Evolutionary conservation across 2,797 vertebrate genomes (phyloP), one percentile per base, ranked within the genome.

Genomic region (Falco peregrinus): DNA sequence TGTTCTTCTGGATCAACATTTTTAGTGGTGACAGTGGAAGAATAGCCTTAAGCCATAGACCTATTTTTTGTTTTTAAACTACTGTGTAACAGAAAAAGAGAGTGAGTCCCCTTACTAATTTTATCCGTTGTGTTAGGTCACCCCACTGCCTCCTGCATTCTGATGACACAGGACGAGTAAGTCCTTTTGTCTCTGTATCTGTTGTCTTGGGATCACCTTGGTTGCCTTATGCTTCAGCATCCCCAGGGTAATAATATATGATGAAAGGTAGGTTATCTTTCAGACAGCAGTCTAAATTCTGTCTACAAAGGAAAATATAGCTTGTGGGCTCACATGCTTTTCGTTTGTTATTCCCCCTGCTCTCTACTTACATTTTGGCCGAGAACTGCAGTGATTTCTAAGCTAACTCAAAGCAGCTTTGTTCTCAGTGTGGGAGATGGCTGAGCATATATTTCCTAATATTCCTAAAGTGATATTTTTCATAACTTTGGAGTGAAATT

Each of bases 81-180:
- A 16, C 81, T 39, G 13, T 10, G 16, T 50, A 64, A 17, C 50
- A 68, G 53, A 39, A 54, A 43, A 89, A 37, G 13, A 73, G 50
- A 68, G 13, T 47, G 31, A 59, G 14, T 79, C 35, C 20, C 6
- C 73, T 60, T 60, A 25, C 77, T 77, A 39, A 90, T 89, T 76
- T 83, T 90, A 43, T 67, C 48, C 3, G 31, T 89, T 19, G 11
- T 41, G 53, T 83, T 77, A 87, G 81, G 60, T 93, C 45, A 60
- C 64, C 56, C 78, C 61, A 13, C 48, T 65, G 81, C 57, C 87
- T 86, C 63, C 63, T 86, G 50, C 47, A 26, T 94, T 91, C 64
- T 87, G 92, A 92, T 95, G 92, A 95, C 82, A 85, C 15, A 53
- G 57, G 84, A 89, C 54, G 56, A 80, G 18, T 33, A 65, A 93